Evolutionary conservation across 2,113 vertebrate species (phyloP), one percentile per base, ranked within the genome.

Genomic region (Illadopsis cleaveri): DNA sequence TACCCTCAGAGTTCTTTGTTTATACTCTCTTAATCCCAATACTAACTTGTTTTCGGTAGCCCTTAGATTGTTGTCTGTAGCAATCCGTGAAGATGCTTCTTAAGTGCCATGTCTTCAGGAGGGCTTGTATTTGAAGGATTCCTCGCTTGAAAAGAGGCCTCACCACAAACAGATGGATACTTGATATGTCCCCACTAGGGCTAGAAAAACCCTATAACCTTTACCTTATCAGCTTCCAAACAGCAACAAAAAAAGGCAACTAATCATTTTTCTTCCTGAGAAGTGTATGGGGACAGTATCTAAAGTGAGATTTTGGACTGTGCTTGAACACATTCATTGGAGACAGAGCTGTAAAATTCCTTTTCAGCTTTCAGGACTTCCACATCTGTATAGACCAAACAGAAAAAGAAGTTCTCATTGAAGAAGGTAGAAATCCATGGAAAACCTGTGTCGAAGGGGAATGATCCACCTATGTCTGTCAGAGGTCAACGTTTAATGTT

Each of bases 231-330:
- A 62, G 2, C 3, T 40, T 7, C 9, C 28, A 90, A 48, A n/a
- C n/a, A n/a, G n/a, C n/a, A n/a, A n/a, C n/a, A 45, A 37, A 50
- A 47, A 44, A 5, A 1, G 3, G 2, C 7, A 44, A 45, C 6
- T 5, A 6, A 37, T 45, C 3, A 30, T 75, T 79, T 89, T 79
- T 86, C 33, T 75, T 13, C 24, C 15, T 51, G 14, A 7, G 33
- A 90, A 47, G 10, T 33, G 15, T 58, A 37, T 31, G 24, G 14
- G 17, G 12, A 56, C 28, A 19, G 4, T 65, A 40, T 38, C 38
- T 30, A 18, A 69, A 42, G 5, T 56, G 22, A 80, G 30, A 48
- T 38, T 25, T 48, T 57, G 9, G 12, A 21, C 18, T 62, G 5
- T 40, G 14, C 19, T 84, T 53, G n/a, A 94, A 40, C 9, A 28